These are phyloP conservation scores for Spheniscus humboldti DNA, from an alignment of 2,797 vertebrate genomes.

Conservation along the genomic window DNA sequence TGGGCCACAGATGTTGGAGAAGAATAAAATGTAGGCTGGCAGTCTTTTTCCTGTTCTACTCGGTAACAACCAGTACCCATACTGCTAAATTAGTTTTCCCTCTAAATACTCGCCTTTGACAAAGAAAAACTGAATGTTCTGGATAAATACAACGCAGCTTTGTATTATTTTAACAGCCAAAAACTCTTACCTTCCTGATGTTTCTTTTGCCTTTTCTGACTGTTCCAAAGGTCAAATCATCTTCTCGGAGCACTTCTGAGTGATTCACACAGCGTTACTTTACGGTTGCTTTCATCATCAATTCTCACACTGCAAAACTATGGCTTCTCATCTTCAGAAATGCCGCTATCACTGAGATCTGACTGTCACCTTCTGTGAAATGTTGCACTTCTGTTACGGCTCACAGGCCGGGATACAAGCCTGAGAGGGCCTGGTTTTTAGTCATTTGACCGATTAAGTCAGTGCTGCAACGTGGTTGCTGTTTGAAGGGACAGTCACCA, in stretches of 20 bases:
- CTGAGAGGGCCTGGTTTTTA: not conserved
- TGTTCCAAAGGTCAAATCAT: not conserved
- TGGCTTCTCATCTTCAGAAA: not conserved
- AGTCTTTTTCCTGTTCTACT: not conserved
- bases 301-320: not conserved
- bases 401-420: not conserved
- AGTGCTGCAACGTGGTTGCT: not conserved
- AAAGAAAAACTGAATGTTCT: not conserved
- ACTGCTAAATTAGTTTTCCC: not conserved
- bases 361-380: not conserved
- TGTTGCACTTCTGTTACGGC: not conserved
- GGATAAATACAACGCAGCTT: not conserved
- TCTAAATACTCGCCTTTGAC: not conserved
- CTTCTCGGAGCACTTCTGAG: not conserved
- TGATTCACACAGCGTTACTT: not conserved
- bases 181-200: not conserved
- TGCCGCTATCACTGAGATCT: not conserved
- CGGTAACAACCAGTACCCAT: not conserved
- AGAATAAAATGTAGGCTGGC: not conserved
- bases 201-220: not conserved
- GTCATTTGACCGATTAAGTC: not conserved
- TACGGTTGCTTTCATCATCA: not conserved
- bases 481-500: not conserved
- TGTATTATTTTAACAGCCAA: not conserved
- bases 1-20: not conserved